These are phyloP conservation scores for Leptura quadrifasciata DNA, from an alignment of 2,888 invertebrate species.

Conservation along the genomic window DNA sequence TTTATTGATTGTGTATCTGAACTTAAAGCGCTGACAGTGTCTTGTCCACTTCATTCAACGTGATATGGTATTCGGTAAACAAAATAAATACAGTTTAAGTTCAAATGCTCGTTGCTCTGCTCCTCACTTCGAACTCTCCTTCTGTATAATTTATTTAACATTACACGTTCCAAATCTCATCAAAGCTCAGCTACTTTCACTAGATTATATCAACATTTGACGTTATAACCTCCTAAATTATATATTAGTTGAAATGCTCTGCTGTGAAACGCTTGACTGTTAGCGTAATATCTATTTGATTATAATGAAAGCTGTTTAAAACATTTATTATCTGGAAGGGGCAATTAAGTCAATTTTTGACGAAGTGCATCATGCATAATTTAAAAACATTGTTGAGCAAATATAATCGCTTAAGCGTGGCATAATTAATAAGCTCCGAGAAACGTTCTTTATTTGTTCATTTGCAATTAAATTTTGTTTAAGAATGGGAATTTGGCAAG, in stretches of 20 bases:
- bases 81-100: not conserved
- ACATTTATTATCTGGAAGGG: slow-evolving; percentile 14
- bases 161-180: slow-evolving; percentile 43
- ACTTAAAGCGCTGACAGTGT: too few relatives aligned
- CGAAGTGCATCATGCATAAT: slow-evolving; percentile 26
- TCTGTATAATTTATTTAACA: slow-evolving; percentile 31
- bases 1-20: too few relatives aligned
- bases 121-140: not conserved
- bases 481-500: too few relatives aligned
- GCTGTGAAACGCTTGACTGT: slow-evolving; percentile 22
- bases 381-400: not conserved
- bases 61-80: not conserved
- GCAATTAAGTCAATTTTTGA: slow-evolving; percentile 26
- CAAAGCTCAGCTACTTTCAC: slow-evolving; percentile 42
- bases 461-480: too few relatives aligned
- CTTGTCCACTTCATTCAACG: too few relatives aligned
- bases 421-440: too few relatives aligned
- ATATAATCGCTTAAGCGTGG: not conserved
- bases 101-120: not conserved
- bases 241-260: slow-evolving; percentile 35
- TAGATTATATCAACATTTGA: slow-evolving; percentile 41
- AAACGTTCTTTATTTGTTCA: too few relatives aligned
- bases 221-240: slow-evolving; percentile 48
- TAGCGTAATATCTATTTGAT: slow-evolving; percentile 4
- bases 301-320: slow-evolving; percentile 14